These are phyloP conservation scores for Drosophila pachea DNA, from an alignment of 1,140 invertebrate genomes.

Conservation along the genomic window DNA sequence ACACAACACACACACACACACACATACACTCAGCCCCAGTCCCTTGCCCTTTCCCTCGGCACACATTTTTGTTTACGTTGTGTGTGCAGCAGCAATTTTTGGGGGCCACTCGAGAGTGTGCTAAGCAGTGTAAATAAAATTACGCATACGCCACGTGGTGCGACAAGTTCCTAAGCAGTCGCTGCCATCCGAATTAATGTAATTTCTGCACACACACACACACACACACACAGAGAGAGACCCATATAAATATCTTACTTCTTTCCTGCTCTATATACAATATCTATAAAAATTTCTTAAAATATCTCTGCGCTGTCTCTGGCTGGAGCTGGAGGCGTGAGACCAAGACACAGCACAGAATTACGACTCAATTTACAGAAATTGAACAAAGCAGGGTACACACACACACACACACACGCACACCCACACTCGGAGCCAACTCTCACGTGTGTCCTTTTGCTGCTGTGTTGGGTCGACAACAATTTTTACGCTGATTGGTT, in stretches of 20 bases:
- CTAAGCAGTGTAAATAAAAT: constrained; percentile 59
- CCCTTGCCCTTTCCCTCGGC: constrained; percentile 6
- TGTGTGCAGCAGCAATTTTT: constrained; percentile 40
- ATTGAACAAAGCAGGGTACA: constrained; percentile 27
- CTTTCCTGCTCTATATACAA: background rate
- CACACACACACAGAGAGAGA: too few species aligned
- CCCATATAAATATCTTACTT: too few species aligned
- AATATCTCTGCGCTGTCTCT: constrained; percentile 4
- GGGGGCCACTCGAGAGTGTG: constrained; percentile 1
- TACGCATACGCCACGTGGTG: constrained; percentile 66
- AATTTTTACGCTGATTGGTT: constrained; percentile 76
- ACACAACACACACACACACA: too few species aligned
- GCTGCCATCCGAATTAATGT: background rate
- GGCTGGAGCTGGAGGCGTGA: constrained; percentile 28
- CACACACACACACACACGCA: constrained; percentile 14
- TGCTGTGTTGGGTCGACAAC: constrained; percentile 38
- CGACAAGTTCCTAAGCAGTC: background rate
- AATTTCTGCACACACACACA: background rate
- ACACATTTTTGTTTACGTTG: constrained; percentile 64
- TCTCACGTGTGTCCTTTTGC: constrained; percentile 21
- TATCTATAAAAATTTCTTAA: background rate
- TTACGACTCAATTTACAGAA: constrained; percentile 62
- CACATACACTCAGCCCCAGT: background rate
- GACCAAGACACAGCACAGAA: constrained; percentile 27
- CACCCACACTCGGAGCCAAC: background rate